A percentile compares a stretch with the other conserved stretches of the same genome.
Evolutionary conservation across 2,113 vertebrate species (phyloP).

Genomic region (Pongo pygmaeus): DNA sequence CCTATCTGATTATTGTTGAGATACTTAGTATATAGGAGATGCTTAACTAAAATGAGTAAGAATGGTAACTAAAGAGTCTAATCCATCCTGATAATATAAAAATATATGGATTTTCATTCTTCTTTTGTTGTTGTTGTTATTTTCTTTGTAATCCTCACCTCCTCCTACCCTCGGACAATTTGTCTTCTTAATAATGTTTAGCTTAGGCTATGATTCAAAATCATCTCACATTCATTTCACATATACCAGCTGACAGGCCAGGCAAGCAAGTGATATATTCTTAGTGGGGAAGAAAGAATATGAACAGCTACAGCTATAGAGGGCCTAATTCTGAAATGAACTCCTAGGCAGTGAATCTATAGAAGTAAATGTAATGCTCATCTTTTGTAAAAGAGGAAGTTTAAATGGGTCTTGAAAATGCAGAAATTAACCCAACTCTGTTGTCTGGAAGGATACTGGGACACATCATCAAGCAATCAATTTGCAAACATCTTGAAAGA

Average conservation of each 20-base stretch:
- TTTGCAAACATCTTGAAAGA: conserved; percentile 45
- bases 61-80: not conserved
- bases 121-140: conserved; percentile 13
- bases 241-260: conserved; percentile 18
- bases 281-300: conserved; percentile 20
- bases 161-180: not conserved
- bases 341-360: not conserved
- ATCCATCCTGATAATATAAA: not conserved
- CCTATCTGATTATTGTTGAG: not conserved
- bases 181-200: conserved; percentile 33
- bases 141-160: not conserved
- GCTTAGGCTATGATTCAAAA: conserved; percentile 41
- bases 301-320: not conserved
- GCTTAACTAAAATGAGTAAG: conserved; percentile 26
- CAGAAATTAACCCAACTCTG: not conserved
- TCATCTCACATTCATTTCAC: conserved; percentile 15
- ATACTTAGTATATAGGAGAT: not conserved
- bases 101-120: conserved; percentile 9
- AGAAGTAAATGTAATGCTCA: not conserved
- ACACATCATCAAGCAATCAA: conserved; percentile 26
- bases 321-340: conserved; percentile 8
- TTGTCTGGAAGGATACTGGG: not conserved
- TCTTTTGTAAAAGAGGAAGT: not conserved
- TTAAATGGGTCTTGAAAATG: not conserved
- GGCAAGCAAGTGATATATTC: conserved; percentile 35